Evolutionary conservation across 23 tunicate species (phyloP), one percentile per base, ranked within the genome.

Genomic region (Clavelina lepadiformis): DNA sequence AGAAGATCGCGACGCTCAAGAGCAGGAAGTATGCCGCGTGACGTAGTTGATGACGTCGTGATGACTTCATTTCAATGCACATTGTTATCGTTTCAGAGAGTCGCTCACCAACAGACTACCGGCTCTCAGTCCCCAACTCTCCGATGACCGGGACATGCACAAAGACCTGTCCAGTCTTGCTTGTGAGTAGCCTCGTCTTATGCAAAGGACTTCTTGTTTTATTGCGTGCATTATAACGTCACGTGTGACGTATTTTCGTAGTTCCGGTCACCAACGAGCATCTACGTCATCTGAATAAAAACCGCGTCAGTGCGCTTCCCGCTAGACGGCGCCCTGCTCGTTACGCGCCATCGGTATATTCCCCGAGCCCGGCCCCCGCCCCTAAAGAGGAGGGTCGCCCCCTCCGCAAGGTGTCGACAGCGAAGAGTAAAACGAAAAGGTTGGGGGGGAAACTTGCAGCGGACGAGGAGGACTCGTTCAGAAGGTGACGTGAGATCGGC

Each of bases 251-350:
- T 66, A 26, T 33, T 22, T 28, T 33, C 20, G 22, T 47, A 69
- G 75, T 36, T 52, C 33, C 13, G 15, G 63, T 54, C 11, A 19
- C 46, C 7, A 75, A 75, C 68, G 71, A 50, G 29, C 56, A 46
- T 35, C 67, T 75, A 46, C 80, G 71, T 24, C 80, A 75, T 33
- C 37, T 62, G 8, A 75, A 75, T 34, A 75, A 75, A 47, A 15
- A 33, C 62, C 80, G 80, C 33, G 80, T 52, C 2, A 63, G 62
- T 25, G 37, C 44, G 29, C 33, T 52, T 4, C 71, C 80, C 51
- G 26, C 19, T 4, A 62, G 80, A 20, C 71, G 80, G 7, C 61
- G 80, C 6, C 80, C 80, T 2, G 30, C 80, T 22, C 33, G 37
- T 31, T 75, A 49, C 38, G 50, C 80, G 15, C 28, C 56, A 1